Evolutionary conservation across 2,888 invertebrate species (phyloP), one percentile per base, ranked within the genome.

Genomic region (Stomorhina lunata): DNA sequence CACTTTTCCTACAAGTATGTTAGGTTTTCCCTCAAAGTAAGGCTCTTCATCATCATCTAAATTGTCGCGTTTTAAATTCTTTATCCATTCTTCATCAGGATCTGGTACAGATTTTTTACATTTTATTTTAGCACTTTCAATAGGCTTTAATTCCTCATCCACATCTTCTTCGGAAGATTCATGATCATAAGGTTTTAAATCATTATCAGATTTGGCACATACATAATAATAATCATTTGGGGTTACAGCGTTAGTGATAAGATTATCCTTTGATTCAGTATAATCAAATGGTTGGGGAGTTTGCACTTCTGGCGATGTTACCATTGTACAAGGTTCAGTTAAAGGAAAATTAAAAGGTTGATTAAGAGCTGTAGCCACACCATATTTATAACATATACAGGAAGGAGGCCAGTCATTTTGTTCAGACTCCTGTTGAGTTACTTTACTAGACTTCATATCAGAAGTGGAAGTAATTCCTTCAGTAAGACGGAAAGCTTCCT

Each of bases 321-420:
- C n/a, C 6, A 65, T 32, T 12, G 34, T 75, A n/a, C 17, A 57
- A 22, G 55, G 75, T 34, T 32, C 43, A 1, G 65, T 22, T n/a
- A 25, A 12, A 10, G 72, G 59, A 37, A 73, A 34, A 4, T 43
- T 20, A 34, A 20, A 32, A 2, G 29, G 37, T 22, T 32, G 29
- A 0, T 15, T 4, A 10, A 22, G 40, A n/a, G 15, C 48, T 2
- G 22, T 2, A 40, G 29, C 40, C 48, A 37, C 15, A n/a, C 48
- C 43, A 15, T 50, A 22, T 9, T 20, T 12, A 45, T 12, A 71
- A 27, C 59, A 76, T 17, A 43, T 27, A 55, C 69, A 78, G 5
- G 43, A 34, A 17, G 43, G 12, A 17, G 45, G 48, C 32, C 37
- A 57, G 9, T 0, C 4, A 12, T 48, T 61, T 4, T 4, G 12